Base-by-base conservation (phyloP, 2,797 vertebrate species). In the Halcyon badia region DNA sequence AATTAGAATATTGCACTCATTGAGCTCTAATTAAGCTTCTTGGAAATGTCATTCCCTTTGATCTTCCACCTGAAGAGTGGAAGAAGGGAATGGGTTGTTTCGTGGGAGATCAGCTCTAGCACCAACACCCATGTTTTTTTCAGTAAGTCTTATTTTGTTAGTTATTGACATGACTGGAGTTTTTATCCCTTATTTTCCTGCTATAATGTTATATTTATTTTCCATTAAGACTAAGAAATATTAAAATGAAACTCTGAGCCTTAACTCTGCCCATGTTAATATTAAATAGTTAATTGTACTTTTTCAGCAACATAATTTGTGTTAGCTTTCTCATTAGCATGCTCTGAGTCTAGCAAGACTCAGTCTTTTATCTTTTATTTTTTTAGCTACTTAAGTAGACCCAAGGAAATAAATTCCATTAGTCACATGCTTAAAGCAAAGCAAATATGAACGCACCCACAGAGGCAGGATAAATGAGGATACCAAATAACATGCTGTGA, bases 121-220 rank as follows among this genome's bases (percentile, higher is more conserved):
- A 54, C 14, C 8, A 61, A 5, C 5, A 48, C 3, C 5, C 0
- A 0, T 37, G 0, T 62, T 82, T 81, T 78, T 46, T 49, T 22
- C 4, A 30, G 2, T 52, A 71, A 51, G 1, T 37, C 5, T 70
- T 48, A 12, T 83, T 93, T 62, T 75, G 7, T 22, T 72, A 18
- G 3, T 57, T 92, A 44, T 81, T 93, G 69, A 18, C 3, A 18
- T 46, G 13, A 48, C n/a, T 60, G 5, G 46, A 64, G 5, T 18
- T 76, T 83, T 91, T 58, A 33, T 2, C 8, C 10, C 10, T 62
- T 71, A 12, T 68, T 83, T 51, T 72, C 71, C n/a, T 70, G 31
- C 6, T 46, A 30, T 54, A 46, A 54, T 3, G 19, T 28, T 83
- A 14, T 41, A 39, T 60, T 81, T 83, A 20, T 83, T 85, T 84